Evolutionary conservation across 1,140 invertebrate species (phyloP), one percentile per base, ranked within the genome.

Genomic region (Maconellicoccus hirsutus): DNA sequence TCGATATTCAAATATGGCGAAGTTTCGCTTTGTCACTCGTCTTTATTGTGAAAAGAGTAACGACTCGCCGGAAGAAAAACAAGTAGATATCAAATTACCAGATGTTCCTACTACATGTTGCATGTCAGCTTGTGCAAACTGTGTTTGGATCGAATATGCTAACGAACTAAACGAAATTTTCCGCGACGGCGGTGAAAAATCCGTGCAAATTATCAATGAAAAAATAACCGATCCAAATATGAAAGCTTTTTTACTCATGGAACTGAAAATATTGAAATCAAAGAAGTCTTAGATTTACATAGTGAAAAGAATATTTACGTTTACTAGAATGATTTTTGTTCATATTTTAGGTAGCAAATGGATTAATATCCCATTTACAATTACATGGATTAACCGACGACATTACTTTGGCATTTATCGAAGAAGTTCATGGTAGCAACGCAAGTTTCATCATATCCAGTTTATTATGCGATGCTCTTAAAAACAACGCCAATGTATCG

Each of bases 111-210:
- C 87, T 1, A 89, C 83, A 38, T 98, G 95, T 79, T 98, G 95
- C 75, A 91, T 91, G 86, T 93, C 91, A 2, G 94, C 94, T 0
- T 98, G 95, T 82, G 82, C 87, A 0, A 96, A 97, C 78, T 98
- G 95, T 80, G 94, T 98, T 16, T 98, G 93, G 89, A 87, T 98
- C 59, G 83, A 90, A 33, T 98, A 96, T 82, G 94, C 93, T 0
- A 88, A 95, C 75, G 85, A 90, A 72, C 74, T 98, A 19, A 84
- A 83, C 16, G 81, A 86, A 61, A 83, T 87, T 69, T 87, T 91
- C 75, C 80, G 84, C 70, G 82, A 87, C 19, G 79, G 80, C 73
- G 87, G 85, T 6, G 84, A 86, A 69, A 83, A 87, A 69, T 84
- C 91, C 14, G 81, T 84, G 42, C 82, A 89, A 76, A 85, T 88